Evolutionary conservation across 2,888 invertebrate species (phyloP), one percentile per base, ranked within the genome.

Genomic region (Helicoverpa assulta): DNA sequence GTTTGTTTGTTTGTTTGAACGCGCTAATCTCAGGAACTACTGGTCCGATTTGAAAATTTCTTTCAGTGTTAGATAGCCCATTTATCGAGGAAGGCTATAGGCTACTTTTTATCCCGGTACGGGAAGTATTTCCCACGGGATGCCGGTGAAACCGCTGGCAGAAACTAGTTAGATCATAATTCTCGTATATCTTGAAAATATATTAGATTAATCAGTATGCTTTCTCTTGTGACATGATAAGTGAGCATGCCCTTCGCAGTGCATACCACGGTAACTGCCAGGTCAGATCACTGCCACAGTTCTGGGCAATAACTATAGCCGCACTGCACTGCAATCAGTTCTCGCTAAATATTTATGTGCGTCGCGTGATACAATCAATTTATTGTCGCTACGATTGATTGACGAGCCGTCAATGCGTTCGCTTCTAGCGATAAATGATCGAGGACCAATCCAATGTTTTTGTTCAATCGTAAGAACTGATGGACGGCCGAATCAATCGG

Each of bases 401-500:
- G 73, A 81, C 78, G 83, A 80, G 62, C 75, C 75, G 68, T 73
- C 81, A 67, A 56, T 66, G 65, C 72, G 72, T 64, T 55, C 64
- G 78, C 58, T 67, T 64, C 75, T 67, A 73, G 73, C 81, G 67
- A 73, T 73, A 83, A 81, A 81, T 81, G 83, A 81, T 80, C 70
- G 75, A 78, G 81, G 65, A 69, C 60, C 83, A 71, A 78, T 80
- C 63, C 62, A 71, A 75, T 73, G 81, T 80, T 82, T 77, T 77
- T 81, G 69, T 82, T 80, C 69, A 80, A 80, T 80, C 60, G 56
- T 64, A 77, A 75, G 70, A 77, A 70, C 70, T 79, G 76, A 79
- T 67, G 70, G 69, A 76, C 76, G 72, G 53, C 58, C 63, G 51
- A 64, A 76, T 37, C 79, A 51, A 59, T 81, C 53, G 69, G 67